Base-by-base conservation (phyloP, 64 coral and sea anemone species). In the Actinia equina region DNA sequence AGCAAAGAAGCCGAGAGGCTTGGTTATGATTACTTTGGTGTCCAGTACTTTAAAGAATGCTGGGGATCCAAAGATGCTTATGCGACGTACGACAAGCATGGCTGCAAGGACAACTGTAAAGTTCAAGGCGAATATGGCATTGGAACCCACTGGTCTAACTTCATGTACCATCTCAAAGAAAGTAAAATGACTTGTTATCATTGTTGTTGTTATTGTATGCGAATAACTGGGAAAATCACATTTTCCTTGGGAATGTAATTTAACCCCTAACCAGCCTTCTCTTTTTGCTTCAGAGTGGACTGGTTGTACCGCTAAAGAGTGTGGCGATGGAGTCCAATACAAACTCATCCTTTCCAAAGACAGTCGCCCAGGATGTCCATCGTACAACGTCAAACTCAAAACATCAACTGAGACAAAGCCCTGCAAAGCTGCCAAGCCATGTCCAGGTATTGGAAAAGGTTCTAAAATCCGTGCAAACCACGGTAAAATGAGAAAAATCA, bases 281-380 rank as follows among this genome's bases (percentile, higher is more conserved):
- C 30, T 37, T 37, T 37, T 37, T n/a, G 42, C 19, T 85, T 85
- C 62, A 85, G 83, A 62, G 5, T 85, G 83, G 83, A 85, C 83
- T 2, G 83, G 18, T 12, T 85, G 83, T 19, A 54, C 6, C 41
- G 49, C 49, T 41, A 85, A 85, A 45, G 55, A 30, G 26, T 85
- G 83, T 63, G 83, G 83, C 17, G 83, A 60, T 7, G 83, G 83
- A 18, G 83, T 58, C 6, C 6, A 61, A 37, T 59, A 58, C 20
- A 54, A 85, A 61, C 55, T 85, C n/a, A 12, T 27, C 20, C 55
- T 85, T 16, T 26, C 55, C 18, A 25, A 61, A 60, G 83, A 85
- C 23, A 61, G 25, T 25, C 22, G 83, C 62, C 22, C 52, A 27
- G 17, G 17, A 7, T 85, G 83, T 19, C 59, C 59, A 60, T 17